These are phyloP conservation scores for Drosophila elegans DNA, from an alignment of 1,140 invertebrate genomes.

Conservation along the genomic window DNA sequence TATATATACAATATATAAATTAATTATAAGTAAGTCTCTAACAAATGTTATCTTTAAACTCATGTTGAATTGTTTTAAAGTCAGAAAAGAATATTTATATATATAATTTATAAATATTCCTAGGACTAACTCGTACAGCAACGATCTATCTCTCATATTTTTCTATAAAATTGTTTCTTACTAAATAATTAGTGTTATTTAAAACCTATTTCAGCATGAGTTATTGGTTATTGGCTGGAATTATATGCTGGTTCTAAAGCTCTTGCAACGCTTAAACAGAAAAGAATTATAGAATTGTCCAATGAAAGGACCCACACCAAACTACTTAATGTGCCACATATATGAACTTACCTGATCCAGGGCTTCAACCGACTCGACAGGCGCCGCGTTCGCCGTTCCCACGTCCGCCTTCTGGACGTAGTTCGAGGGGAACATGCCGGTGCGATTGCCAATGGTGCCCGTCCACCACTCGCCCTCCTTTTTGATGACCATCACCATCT, in stretches of 20 bases:
- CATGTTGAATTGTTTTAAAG: no score
- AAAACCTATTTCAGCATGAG: no score
- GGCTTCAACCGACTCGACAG: conserved; percentile 22
- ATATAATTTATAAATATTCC: no score
- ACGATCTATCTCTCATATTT: no score
- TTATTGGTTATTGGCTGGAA: no score
- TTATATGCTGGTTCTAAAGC: background rate
- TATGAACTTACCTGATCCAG: conserved; percentile 67
- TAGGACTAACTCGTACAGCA: no score
- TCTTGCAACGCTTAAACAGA: background rate
- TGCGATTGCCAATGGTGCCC: conserved; percentile 92
- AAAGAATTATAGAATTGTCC: background rate
- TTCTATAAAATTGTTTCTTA: no score
- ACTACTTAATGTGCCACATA: background rate
- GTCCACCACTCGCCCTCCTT: conserved; percentile 99
- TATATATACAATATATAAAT: no score
- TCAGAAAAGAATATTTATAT: no score
- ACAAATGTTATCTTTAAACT: no score
- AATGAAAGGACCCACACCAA: background rate
- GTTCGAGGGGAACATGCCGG: conserved; percentile 98
- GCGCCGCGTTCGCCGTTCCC: conserved; percentile 47
- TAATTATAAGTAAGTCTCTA: no score
- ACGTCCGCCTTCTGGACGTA: conserved; percentile 89
- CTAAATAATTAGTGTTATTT: no score
- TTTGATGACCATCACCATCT: conserved; percentile 94